phyloP scores from a whole-genome alignment of 2,113 vertebrate species.

The Dicentrarchus labrax region DNA sequence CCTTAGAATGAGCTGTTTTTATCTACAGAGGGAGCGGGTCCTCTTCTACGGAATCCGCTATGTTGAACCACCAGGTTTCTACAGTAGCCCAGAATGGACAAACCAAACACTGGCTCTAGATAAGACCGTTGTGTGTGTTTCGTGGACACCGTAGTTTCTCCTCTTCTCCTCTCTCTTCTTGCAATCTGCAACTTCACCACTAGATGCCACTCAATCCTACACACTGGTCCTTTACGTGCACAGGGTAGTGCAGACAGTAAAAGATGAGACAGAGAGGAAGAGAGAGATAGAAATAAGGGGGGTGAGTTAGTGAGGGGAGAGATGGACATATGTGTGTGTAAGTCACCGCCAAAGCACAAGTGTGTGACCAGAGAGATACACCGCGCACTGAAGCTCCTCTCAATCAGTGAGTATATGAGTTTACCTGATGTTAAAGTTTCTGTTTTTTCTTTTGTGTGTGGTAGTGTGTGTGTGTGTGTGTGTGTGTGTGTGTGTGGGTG shows the following conservation, averaged over 20 bases:
- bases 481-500: background rate
- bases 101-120: no score
- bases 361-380: conserved; percentile 8
- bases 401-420: conserved; percentile 48
- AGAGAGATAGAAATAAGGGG: background rate
- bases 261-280: conserved; percentile 9
- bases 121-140: no score
- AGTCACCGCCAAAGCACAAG: conserved; percentile 1
- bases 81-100: no score
- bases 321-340: background rate
- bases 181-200: no score
- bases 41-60: no score
- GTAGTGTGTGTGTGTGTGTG: background rate
- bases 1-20: no score
- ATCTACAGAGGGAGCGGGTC: no score
- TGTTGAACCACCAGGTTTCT: no score
- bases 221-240: no score
- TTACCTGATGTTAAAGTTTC: background rate
- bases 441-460: background rate
- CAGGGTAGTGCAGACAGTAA: background rate
- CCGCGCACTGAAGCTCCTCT: conserved; percentile 1
- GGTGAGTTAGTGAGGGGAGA: background rate
- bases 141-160: no score
- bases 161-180: no score
- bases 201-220: no score